A percentile compares a stretch with the other conserved stretches of the same genome.
Evolutionary conservation across 2,888 invertebrate genomes (phyloP).

Genomic region (Apotomis betuletana): DNA sequence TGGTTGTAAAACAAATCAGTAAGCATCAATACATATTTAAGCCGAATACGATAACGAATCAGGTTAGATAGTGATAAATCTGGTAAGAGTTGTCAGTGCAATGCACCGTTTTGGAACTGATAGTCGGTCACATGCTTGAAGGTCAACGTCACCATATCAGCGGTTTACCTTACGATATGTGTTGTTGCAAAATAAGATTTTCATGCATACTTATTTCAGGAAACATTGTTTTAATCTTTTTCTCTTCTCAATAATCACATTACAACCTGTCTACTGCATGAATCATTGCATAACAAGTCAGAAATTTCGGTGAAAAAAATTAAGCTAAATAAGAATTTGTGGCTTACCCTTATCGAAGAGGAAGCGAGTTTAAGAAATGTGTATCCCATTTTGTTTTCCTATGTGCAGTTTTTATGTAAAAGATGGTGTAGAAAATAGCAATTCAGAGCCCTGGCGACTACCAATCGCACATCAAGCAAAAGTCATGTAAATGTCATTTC

Average conservation of each 20-base stretch:
- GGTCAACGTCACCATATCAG: slow-evolving; percentile 57
- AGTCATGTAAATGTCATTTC: slow-evolving; percentile 43
- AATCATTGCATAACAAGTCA: slow-evolving; percentile 72
- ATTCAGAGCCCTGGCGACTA: slow-evolving; percentile 43
- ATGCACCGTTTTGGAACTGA: slow-evolving; percentile 46
- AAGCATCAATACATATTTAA: neutral
- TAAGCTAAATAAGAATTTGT: slow-evolving; percentile 8
- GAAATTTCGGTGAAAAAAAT: slow-evolving; percentile 40
- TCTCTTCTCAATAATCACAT: slow-evolving; percentile 11
- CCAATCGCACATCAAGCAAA: slow-evolving; percentile 36
- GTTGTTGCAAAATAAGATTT: neutral
- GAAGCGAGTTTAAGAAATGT: slow-evolving; percentile 75
- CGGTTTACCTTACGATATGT: neutral
- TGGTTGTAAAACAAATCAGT: neutral
- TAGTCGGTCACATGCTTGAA: slow-evolving; percentile 74
- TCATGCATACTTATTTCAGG: neutral
- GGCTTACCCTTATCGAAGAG: slow-evolving; percentile 71
- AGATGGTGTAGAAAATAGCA: slow-evolving; percentile 48
- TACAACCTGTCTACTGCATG: slow-evolving; percentile 14
- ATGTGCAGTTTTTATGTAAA: slow-evolving; percentile 44
- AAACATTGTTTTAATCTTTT: neutral
- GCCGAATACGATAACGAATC: slow-evolving; percentile 1
- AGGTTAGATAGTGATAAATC: slow-evolving; percentile 21
- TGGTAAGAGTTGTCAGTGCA: slow-evolving; percentile 1
- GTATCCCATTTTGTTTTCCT: slow-evolving; percentile 68